Evolutionary conservation across 35 echinoderm and acorn worm genomes (phyloP).

Genomic region (Strongylocentrotus purpuratus): DNA sequence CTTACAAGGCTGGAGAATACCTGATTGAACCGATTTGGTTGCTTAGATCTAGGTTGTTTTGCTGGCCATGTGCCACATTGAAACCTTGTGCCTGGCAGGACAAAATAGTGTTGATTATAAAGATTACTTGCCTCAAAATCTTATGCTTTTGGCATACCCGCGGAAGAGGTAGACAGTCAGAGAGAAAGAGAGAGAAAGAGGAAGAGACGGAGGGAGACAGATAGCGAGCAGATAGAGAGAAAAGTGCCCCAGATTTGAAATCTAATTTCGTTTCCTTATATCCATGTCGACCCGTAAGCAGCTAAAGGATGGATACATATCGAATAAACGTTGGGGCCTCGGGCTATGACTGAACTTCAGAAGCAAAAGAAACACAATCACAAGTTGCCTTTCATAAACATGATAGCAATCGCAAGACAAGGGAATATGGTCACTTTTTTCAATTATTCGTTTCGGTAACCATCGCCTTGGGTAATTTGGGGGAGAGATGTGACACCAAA

Average conservation of each 20-base stretch:
- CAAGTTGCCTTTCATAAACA: not conserved
- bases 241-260: constrained; percentile 4
- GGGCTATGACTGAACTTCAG: not conserved
- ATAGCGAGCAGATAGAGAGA: not conserved
- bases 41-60: not conserved
- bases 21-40: not conserved
- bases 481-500: not conserved
- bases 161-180: not conserved
- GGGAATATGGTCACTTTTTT: constrained; percentile 1
- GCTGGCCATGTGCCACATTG: not conserved
- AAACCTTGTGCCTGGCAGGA: not conserved
- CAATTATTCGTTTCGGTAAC: constrained; percentile 11
- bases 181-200: not conserved
- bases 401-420: not conserved
- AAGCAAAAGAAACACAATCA: not conserved
- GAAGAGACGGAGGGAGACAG: not conserved
- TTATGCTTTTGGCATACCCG: not conserved
- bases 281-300: not conserved
- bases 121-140: not conserved
- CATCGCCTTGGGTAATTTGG: not conserved
- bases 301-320: constrained; percentile 2
- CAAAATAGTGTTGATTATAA: not conserved
- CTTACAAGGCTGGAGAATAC: not conserved
- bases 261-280: constrained; percentile 12
- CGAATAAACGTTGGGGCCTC: not conserved